Evolutionary conservation across 2,888 invertebrate genomes (phyloP), one percentile per base, ranked within the genome.

Genomic region (Tiliacea citrago): DNA sequence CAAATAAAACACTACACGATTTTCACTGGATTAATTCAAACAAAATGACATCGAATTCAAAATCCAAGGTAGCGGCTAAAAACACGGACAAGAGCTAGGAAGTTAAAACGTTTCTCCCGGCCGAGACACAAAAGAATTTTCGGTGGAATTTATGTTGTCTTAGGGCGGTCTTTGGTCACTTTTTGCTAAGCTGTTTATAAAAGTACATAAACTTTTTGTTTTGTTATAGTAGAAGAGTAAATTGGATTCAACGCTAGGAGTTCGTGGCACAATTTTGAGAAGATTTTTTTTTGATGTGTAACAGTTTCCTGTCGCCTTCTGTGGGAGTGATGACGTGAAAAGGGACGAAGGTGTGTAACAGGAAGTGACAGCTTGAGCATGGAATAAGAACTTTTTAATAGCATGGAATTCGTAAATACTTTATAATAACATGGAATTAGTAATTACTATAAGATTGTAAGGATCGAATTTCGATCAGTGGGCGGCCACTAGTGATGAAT

Each of bases 61-160:
- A 49, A 10, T 66, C n/a, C 53, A 66, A 39, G 51, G 8, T 12
- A 63, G 8, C 8, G 8, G 10, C 16, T 35, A 39, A 16, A 66
- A 53, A 66, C n/a, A 66, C 16, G 18, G 53, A 53, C 7, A 70
- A 49, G 57, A 39, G 51, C 42, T 69, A 13, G 29, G 42, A 69
- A 39, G 18, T 35, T 3, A 45, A n/a, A 67, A 49, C 9, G 9
- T 55, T 68, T 57, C 47, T 39, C 49, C 6, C 16, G 60, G 73
- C 18, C 61, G 73, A 69, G 35, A 49, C 13, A 62, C 57, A 51
- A 58, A 77, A 58, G 62, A 57, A 58, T 70, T 62, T 77, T 77
- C 13, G 21, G 39, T 51, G 71, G 55, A 53, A 71, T 58, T 53
- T 24, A 18, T 47, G 24, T 63, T 70, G n/a, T 60, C 39, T 16